These are phyloP conservation scores for Grus americana DNA, from an alignment of 2,113 vertebrate species.

Conservation along the genomic window DNA sequence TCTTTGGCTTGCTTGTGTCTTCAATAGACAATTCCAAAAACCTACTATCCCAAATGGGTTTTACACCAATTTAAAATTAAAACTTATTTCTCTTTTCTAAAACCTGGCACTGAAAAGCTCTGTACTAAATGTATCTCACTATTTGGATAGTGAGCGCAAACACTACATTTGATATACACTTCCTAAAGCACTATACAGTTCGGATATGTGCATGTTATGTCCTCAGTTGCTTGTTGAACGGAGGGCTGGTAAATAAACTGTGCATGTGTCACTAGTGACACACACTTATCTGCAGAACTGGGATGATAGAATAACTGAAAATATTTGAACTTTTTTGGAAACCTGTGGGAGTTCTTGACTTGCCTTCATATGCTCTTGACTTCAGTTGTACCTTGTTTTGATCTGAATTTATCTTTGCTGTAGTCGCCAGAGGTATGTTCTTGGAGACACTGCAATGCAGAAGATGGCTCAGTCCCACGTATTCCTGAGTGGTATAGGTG, in stretches of 20 bases:
- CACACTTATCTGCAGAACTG: neutral
- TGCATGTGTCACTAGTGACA: neutral
- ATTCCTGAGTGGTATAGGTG: slow-evolving; percentile 94
- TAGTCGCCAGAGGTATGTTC: slow-evolving; percentile 96
- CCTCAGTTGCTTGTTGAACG: neutral
- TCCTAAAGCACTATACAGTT: neutral
- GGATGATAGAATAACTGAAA: neutral
- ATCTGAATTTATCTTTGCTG: slow-evolving; percentile 23
- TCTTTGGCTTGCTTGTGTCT: neutral
- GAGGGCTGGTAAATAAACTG: neutral
- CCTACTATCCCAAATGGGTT: neutral
- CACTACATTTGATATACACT: neutral
- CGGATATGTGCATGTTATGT: neutral
- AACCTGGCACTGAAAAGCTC: neutral
- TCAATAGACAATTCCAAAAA: neutral
- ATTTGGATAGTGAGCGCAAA: neutral
- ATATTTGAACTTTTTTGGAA: neutral
- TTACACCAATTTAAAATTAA: neutral
- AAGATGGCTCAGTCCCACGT: slow-evolving; percentile 96
- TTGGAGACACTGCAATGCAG: slow-evolving; percentile 97
- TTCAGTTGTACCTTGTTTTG: neutral
- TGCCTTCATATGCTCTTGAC: neutral
- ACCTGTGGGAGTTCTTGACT: neutral
- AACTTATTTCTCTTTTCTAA: neutral
- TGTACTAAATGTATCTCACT: neutral